Evolutionary conservation across 2,888 invertebrate species (phyloP), one percentile per base, ranked within the genome.

Genomic region (Microdon myrmicae): DNA sequence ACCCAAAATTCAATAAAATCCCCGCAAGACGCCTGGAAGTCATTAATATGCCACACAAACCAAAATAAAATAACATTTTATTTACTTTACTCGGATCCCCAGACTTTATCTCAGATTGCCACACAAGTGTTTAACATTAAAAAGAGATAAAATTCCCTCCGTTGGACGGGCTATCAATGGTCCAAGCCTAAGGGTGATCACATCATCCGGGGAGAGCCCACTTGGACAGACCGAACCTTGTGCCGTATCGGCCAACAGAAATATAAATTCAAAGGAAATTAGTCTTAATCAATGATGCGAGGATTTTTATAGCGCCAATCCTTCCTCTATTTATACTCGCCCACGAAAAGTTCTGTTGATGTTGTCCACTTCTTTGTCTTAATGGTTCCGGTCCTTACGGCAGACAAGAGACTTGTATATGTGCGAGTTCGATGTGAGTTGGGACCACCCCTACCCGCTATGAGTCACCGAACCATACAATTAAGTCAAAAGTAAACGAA

Each of bases 131-230:
- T 61, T 49, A 61, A 26, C 56, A 64, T 51, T 51, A 41, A 64
- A 56, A 38, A 25, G 43, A 64, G 64, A 64, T 64, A 64, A 64
- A 61, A 47, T 53, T 64, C 58, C 64, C 64, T 58, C 56, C 51
- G 49, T 49, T 56, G 51, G 37, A 13, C 51, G 49, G 56, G 44
- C 56, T 56, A 56, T 61, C 45, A 49, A 35, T 45, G 29, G 13
- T 3, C 32, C 28, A 17, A 35, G 12, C 29, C 39, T 17, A 16
- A 34, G 31, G 28, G 12, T 37, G 31, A 8, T 12, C 19, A 14
- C 23, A 41, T 8, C 35, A 16, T 34, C 39, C 25, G 19, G 14
- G 16, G 26, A 37, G 43, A 31, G n/a, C n/a, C n/a, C n/a, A 35
- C 39, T 32, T 20, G 29, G 13, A 23, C 22, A n/a, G 12, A 3